Conservation (phyloP, 2,113 vertebrate genomes). For the Indicator maculatus region DNA sequence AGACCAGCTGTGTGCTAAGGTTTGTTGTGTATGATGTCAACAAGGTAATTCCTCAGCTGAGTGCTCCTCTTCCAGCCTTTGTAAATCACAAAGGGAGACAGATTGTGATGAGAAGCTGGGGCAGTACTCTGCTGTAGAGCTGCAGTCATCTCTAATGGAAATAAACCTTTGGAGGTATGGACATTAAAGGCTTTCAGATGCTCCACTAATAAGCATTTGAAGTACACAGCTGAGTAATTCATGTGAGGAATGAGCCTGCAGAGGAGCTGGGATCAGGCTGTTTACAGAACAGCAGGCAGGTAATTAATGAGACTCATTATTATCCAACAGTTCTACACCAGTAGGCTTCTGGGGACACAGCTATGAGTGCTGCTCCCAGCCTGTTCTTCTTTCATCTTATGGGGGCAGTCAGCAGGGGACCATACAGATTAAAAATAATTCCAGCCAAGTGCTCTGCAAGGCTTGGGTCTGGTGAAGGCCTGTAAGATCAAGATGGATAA, state of each 20-base stretch:
- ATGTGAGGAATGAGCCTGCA: background rate
- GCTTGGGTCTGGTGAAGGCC: background rate
- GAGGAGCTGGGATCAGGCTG: background rate
- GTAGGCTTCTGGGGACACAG: background rate
- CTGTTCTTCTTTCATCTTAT: background rate
- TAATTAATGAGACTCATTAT: slow-evolving; percentile 9
- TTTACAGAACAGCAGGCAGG: background rate
- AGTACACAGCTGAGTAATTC: background rate
- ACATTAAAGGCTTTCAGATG: background rate
- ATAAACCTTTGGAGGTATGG: background rate
- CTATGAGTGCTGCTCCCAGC: background rate
- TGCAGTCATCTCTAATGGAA: slow-evolving; percentile 13
- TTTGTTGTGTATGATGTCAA: background rate
- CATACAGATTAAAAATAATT: background rate
- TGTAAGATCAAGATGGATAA: background rate
- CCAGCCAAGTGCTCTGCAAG: background rate
- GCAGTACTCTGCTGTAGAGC: background rate
- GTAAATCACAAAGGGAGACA: background rate
- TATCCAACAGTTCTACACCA: background rate
- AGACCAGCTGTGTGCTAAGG: background rate
- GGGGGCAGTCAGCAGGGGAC: background rate
- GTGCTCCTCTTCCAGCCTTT: background rate
- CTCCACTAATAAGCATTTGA: slow-evolving; percentile 26
- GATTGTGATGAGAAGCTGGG: background rate
- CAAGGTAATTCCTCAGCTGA: background rate